These are phyloP conservation scores for Lymantria dispar DNA, from an alignment of 2,888 invertebrate genomes.

Conservation along the genomic window DNA sequence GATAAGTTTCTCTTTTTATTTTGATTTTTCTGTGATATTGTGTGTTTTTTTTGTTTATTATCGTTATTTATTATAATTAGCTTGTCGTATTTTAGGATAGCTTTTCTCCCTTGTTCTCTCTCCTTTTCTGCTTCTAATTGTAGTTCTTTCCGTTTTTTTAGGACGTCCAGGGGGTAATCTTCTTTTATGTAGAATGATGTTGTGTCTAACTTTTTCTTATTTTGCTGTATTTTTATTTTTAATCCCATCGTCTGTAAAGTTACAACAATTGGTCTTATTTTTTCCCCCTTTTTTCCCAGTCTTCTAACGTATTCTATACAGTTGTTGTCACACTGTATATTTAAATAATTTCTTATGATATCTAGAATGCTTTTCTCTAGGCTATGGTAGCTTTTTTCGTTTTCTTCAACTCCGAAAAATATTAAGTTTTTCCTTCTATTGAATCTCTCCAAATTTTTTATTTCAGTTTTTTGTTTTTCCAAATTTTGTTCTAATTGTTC, in stretches of 20 bases:
- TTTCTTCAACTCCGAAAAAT: neutral
- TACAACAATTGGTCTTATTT: slow-evolving; percentile 2
- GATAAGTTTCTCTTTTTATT: neutral
- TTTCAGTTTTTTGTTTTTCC: neutral
- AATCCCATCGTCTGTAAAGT: slow-evolving; percentile 4
- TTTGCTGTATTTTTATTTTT: slow-evolving; percentile 7
- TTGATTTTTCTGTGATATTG: neutral
- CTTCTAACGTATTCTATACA: neutral
- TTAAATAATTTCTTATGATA: neutral
- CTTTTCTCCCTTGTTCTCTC: neutral
- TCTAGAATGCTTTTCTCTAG: neutral
- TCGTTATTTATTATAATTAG: neutral
- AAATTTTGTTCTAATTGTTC: neutral
- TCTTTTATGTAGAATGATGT: slow-evolving; percentile 5
- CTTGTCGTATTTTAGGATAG: neutral
- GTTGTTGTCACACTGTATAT: neutral
- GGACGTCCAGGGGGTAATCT: neutral
- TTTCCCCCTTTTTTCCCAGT: neutral
- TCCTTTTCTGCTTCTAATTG: neutral
- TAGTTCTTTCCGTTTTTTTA: neutral
- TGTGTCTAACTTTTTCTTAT: slow-evolving; percentile 4
- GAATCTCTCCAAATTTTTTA: neutral
- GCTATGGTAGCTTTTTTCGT: slow-evolving; percentile 1
- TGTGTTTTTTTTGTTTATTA: neutral
- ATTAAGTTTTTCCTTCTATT: neutral